A percentile compares a stretch with the other conserved stretches of the same genome.
These are phyloP conservation scores for Nannobrachium achirus DNA, from an alignment of 2,113 vertebrate genomes.

Conservation along the genomic window DNA sequence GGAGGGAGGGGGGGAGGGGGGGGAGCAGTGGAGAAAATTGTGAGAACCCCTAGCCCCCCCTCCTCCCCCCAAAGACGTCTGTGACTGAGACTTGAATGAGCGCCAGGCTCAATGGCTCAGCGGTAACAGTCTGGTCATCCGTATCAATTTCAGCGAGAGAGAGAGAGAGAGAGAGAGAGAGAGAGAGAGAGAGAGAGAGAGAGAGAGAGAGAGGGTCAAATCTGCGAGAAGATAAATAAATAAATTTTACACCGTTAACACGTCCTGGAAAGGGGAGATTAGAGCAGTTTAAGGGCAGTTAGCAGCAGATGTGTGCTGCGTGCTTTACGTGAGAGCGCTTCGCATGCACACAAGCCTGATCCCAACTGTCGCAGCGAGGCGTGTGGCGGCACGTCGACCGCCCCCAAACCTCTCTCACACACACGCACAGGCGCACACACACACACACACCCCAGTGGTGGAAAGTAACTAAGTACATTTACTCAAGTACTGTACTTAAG, in stretches of 20 bases:
- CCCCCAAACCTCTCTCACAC: constrained; percentile 2
- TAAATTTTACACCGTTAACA: constrained; percentile 29
- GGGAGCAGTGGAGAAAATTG: constrained; percentile 29
- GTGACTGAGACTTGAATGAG: constrained; percentile 31
- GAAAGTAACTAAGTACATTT: too few species aligned
- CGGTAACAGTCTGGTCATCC: constrained; percentile 48
- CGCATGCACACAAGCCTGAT: constrained; percentile 42
- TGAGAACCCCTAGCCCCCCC: background rate
- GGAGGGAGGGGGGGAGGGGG: constrained; percentile 14
- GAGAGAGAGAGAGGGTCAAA: constrained; percentile 10
- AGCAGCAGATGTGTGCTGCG: constrained; percentile 11
- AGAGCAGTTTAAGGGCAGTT: constrained; percentile 4
- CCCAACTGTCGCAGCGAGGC: constrained; percentile 59
- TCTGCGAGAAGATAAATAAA: background rate
- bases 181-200: constrained; percentile 15
- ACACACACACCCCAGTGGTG: too few species aligned
- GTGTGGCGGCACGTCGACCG: constrained; percentile 70
- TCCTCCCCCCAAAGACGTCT: background rate
- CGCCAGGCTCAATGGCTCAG: constrained; percentile 36
- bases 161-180: constrained; percentile 5
- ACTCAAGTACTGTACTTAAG: too few species aligned
- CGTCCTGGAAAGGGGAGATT: constrained; percentile 12
- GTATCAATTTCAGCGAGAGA: constrained; percentile 48
- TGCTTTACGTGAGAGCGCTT: constrained; percentile 9
- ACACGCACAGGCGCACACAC: background rate